Base-by-base conservation (phyloP, 1,140 invertebrate genomes). In the Brachionus rubens region DNA sequence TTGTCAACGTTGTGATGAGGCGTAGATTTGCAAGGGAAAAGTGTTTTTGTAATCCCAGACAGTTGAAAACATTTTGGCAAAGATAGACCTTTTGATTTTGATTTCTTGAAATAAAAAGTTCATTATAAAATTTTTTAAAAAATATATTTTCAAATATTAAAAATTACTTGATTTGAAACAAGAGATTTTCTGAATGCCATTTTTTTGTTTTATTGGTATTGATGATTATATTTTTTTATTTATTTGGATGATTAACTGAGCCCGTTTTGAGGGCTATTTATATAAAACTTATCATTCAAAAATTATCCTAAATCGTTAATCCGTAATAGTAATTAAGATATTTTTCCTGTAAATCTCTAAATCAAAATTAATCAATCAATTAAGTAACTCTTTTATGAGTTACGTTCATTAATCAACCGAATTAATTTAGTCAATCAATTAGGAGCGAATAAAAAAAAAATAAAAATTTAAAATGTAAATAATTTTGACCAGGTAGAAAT, bases 351-450 rank as follows among this genome's bases (percentile, higher is more conserved):
- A 36, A 62, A 62, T 33, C 28, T 40, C 12, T 16, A n/a, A n/a
- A n/a, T n/a, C n/a, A n/a, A 40, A 62, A 9, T 62, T 62, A 62
- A 62, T 62, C 56, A 62, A 62, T 62, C 16, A 62, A 54, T 62
- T 40, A n/a, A n/a, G n/a, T n/a, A n/a, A n/a, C 19, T 7, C 19
- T 62, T 62, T 62, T 40, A 40, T 62, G 56, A 62, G 12, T 41
- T 0, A n/a, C 56, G 33, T 62, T 62, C 30, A 36, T 36, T 40
- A 16, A 62, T 62, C 33, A 62, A 7, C 7, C 14, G 5, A 54
- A 12, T 10, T 12, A 54, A 0, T 6, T 3, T 28, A 54, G 33
- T 54, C 16, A 54, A 24, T 28, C 33, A 54, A n/a, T n/a, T 54
- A 24, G 19, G 12, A 10, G 26, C 6, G 28, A 54, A 54, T 54